These are phyloP conservation scores for Chrysolina oricalcia DNA, from an alignment of 2,888 invertebrate genomes.

Conservation along the genomic window DNA sequence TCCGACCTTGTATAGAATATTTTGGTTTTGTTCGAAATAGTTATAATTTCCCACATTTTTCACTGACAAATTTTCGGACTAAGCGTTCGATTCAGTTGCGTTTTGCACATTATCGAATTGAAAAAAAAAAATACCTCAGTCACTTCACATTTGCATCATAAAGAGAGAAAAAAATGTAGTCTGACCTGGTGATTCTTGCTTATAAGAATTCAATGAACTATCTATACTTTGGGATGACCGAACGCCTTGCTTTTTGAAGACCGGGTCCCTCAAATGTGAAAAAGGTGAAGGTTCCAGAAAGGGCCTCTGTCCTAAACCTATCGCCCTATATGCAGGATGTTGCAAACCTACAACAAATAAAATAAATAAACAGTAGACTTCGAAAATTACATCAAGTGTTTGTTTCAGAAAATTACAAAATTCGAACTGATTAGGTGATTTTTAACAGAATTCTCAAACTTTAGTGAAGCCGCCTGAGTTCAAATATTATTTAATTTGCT, in stretches of 20 bases:
- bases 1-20: too few relatives aligned
- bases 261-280: constrained; percentile 79
- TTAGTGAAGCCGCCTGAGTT: too few relatives aligned
- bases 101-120: background rate
- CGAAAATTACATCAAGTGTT: background rate
- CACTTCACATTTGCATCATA: background rate
- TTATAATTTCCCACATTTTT: too few relatives aligned
- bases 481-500: too few relatives aligned
- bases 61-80: too few relatives aligned
- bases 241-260: constrained; percentile 78
- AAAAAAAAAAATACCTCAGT: too few relatives aligned
- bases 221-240: constrained; percentile 67
- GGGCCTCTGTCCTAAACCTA: constrained; percentile 84
- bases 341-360: constrained; percentile 69
- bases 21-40: too few relatives aligned
- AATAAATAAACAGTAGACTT: constrained; percentile 28
- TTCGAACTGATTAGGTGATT: too few relatives aligned
- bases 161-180: constrained; percentile 18
- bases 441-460: too few relatives aligned
- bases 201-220: constrained; percentile 63
- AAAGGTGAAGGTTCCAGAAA: constrained; percentile 78
- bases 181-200: constrained; percentile 65
- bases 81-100: too few relatives aligned
- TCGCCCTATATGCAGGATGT: constrained; percentile 83
- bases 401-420: background rate